Evolutionary conservation across 2,797 vertebrate genomes (phyloP), one percentile per base, ranked within the genome.

Genomic region (Lates japonicus): DNA sequence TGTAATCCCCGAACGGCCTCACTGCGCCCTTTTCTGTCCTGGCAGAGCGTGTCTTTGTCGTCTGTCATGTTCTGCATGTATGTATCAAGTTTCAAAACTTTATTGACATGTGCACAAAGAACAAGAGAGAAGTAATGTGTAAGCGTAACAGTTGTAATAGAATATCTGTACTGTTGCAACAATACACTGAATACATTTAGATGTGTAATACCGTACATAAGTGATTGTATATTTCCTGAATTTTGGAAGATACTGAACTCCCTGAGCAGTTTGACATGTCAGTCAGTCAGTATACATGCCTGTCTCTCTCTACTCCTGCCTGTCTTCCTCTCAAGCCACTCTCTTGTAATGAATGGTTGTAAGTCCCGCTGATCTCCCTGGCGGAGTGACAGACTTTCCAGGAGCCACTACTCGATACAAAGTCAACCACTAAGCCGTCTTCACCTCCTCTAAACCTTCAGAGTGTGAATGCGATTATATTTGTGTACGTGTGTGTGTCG

Each of bases 1-100:
- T 74, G 44, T 83, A 87, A 90, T 90, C 86, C 87, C 29, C 61
- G 44, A 68, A 76, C n/a, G 42, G 20, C 61, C 64, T 61, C 5
- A 13, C 42, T 67, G 29, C 65, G 58, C 64, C 64, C 61, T 72
- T 79, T 57, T 67, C 48, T 59, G 42, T 77, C 62, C 44, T 31
- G 29, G 3, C 25, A 29, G 25, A 29, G 4, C 49, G 52, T 58
- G 42, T 57, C 17, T 65, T 35, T 62, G 17, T 51, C n/a, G 17
- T 51, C n/a, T 61, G 33, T 81, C 33, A 37, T 68, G n/a, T 39
- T 65, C 29, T 60, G 44, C 46, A 59, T 61, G 39, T 58, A 9
- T 33, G 52, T 71, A 54, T 76, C 14, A 44, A 39, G 49, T 63
- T 22, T 71, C 13, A 54, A 66, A 71, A 48, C 42, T 83, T 51